These are phyloP conservation scores for Harpalus rufipes DNA, from an alignment of 2,888 invertebrate species.

Conservation along the genomic window DNA sequence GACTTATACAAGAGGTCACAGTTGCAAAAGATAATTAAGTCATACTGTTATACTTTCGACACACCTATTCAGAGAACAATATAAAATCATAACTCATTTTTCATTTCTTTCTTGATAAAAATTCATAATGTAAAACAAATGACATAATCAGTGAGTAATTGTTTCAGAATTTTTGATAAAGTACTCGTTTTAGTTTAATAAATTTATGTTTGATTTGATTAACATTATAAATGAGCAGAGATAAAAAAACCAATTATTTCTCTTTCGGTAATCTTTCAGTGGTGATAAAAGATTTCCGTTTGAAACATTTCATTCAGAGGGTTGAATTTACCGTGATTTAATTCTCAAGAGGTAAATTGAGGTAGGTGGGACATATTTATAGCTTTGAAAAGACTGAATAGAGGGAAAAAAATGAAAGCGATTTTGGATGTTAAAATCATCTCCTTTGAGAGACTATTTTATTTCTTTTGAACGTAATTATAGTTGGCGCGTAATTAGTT, in stretches of 20 bases:
- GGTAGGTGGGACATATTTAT: conserved; percentile 21
- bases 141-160: too few species aligned
- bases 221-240: too few species aligned
- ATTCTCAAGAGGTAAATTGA: conserved; percentile 34
- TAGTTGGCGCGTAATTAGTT: not conserved
- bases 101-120: too few species aligned
- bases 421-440: not conserved
- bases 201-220: too few species aligned
- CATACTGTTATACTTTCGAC: not conserved
- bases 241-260: not conserved
- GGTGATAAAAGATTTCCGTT: not conserved
- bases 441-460: not conserved
- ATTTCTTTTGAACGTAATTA: not conserved
- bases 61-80: not conserved
- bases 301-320: not conserved
- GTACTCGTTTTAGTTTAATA: too few species aligned
- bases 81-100: not conserved
- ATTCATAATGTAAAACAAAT: too few species aligned
- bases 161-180: too few species aligned
- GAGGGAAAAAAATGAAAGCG: not conserved
- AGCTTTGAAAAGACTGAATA: conserved; percentile 16
- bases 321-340: conserved; percentile 15
- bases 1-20: not conserved
- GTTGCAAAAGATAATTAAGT: not conserved
- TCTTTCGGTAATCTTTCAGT: not conserved